phyloP scores from a whole-genome alignment of 2,888 invertebrate genomes.

The Amphipoea oculea region DNA sequence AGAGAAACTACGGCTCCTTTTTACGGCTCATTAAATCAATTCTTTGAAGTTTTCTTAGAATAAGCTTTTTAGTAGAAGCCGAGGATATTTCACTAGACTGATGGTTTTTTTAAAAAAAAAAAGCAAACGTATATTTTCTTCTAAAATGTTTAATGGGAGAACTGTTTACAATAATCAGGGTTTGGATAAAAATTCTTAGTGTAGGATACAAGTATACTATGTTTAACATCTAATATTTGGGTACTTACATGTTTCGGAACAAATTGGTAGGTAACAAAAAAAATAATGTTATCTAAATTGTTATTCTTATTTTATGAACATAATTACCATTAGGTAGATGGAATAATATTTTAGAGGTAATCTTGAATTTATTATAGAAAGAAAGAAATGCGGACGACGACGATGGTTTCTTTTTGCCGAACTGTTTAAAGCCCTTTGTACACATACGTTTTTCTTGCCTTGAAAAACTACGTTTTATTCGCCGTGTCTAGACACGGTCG shows the following conservation, averaged over 20 bases:
- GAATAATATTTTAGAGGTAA: background rate
- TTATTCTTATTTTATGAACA: background rate
- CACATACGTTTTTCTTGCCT: background rate
- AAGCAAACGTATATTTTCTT: background rate
- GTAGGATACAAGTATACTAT: slow-evolving; percentile 53
- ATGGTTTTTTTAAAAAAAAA: background rate
- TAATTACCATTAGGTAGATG: background rate
- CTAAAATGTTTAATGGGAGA: slow-evolving; percentile 57
- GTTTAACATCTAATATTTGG: slow-evolving; percentile 39
- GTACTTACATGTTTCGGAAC: slow-evolving; percentile 14
- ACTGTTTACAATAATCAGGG: slow-evolving; percentile 49
- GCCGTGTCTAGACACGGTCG: no score
- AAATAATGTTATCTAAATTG: background rate
- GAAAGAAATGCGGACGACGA: background rate
- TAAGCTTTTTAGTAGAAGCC: background rate
- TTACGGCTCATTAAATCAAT: background rate
- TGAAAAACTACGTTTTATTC: background rate
- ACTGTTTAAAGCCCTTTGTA: background rate
- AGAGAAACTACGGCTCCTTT: background rate
- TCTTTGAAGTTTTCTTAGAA: background rate
- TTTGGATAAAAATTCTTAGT: slow-evolving; percentile 44
- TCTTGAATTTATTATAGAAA: background rate
- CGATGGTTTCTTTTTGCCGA: no score
- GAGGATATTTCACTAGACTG: background rate
- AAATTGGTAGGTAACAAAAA: slow-evolving; percentile 3